Conservation (phyloP, 2,797 vertebrate species). For the Tadarida brasiliensis region DNA sequence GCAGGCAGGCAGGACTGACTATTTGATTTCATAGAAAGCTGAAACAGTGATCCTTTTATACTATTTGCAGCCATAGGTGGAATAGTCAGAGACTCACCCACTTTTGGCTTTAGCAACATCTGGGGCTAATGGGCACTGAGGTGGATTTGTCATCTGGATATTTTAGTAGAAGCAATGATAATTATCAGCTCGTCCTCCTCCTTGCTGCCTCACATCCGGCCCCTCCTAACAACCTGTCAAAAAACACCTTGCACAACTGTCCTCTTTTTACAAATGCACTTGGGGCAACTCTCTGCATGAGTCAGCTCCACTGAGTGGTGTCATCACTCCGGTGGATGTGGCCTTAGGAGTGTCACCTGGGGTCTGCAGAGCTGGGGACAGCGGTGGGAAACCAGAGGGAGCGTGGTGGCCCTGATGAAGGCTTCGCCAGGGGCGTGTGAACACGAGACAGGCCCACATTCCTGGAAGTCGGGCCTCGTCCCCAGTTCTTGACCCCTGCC, state of each 20-base stretch:
- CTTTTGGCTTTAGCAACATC: background rate
- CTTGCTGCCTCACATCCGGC: background rate
- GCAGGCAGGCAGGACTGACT: background rate
- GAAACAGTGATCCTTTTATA: slow-evolving; percentile 27
- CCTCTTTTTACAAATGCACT: background rate
- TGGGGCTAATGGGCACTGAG: background rate
- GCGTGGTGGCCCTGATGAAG: background rate
- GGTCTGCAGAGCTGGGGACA: background rate
- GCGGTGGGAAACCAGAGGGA: background rate
- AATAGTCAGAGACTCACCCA: background rate
- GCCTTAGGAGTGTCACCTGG: background rate
- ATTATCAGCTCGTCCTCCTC: background rate
- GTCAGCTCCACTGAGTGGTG: background rate
- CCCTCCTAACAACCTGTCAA: background rate
- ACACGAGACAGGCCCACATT: background rate
- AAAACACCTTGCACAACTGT: slow-evolving; percentile 54
- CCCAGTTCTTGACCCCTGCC: background rate
- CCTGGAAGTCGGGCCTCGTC: background rate
- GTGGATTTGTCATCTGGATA: background rate
- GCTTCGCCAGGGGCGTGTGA: background rate
- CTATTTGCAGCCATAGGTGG: background rate
- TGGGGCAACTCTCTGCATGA: background rate
- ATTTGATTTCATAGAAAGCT: background rate
- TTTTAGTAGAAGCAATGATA: background rate
- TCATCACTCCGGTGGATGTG: background rate